Evolutionary conservation across 2,113 vertebrate genomes (phyloP), one percentile per base, ranked within the genome.

Genomic region (Hyaena hyaena): DNA sequence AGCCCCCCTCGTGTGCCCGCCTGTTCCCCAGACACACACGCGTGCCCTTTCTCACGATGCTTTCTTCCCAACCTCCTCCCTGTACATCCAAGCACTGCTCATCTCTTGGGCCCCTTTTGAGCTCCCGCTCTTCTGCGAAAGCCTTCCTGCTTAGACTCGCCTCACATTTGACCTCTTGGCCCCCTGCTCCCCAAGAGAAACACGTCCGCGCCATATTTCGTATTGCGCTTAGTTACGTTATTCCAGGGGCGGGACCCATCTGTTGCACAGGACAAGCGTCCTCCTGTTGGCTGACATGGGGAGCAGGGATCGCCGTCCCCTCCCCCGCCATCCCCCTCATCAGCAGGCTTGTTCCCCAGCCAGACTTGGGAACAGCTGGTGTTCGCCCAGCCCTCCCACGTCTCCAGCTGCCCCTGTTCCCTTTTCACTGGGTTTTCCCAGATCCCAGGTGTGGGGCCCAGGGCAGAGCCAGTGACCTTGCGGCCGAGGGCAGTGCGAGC

Each of bases 321-420:
- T 4, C 50, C 53, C 76, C 23, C 23, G 28, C 0, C 43, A 2
- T n/a, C 63, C 10, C 21, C n/a, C 68, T 24, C 16, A 45, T n/a
- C 82, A 71, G 50, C 88, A 69, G 88, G 88, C 66, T 61, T 21
- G 17, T 83, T 96, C 63, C 73, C 63, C 83, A 80, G 86, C 39
- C 93, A 94, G 90, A 65, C 73, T 50, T 61, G 55, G 33, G 35
- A 95, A 85, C 97, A 97, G 98, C 96, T 97, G 97, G 93, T 84
- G 26, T 26, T 73, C 15, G 1, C 74, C 88, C 55, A 81, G 76
- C 39, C 74, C 92, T 88, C 95, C n/a, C 5, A 92, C 39, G 53
- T 28, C 91, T 96, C 93, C 95, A 95, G 97, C 97, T 97, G 97
- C 93, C 86, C 93, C 53, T 68, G 39, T 68, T 87, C 58, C 95